These are phyloP conservation scores for Bothrops jararaca DNA, from an alignment of 2,113 vertebrate species.

Conservation along the genomic window DNA sequence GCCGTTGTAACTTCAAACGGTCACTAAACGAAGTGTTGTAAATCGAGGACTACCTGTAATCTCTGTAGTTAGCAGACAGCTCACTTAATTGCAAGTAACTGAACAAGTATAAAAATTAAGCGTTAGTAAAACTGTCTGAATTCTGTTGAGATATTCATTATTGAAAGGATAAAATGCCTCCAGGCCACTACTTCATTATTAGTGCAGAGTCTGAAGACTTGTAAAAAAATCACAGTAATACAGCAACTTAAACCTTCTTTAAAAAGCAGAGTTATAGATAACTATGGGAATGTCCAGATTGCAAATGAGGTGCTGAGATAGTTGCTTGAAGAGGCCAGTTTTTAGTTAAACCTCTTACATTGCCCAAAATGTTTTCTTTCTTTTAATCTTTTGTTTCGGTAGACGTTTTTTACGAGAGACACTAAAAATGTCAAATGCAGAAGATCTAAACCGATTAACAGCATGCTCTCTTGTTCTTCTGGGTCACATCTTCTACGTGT, in stretches of 20 bases:
- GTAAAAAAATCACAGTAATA: background rate
- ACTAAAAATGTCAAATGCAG: slow-evolving; percentile 97
- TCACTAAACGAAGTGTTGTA: background rate
- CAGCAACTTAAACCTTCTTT: background rate
- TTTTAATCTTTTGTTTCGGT: background rate
- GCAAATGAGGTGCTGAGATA: background rate
- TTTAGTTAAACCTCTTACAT: background rate
- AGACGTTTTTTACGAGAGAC: slow-evolving; percentile 96
- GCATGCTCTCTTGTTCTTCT: slow-evolving; percentile 96
- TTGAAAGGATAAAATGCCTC: background rate
- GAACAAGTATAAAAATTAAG: background rate
- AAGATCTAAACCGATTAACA: slow-evolving; percentile 93
- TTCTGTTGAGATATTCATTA: background rate
- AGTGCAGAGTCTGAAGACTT: background rate
- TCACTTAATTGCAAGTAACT: background rate
- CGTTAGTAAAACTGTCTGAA: background rate
- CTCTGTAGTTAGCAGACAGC: background rate
- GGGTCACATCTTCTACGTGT: slow-evolving; percentile 96
- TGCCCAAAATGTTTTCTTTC: background rate
- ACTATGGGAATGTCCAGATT: background rate
- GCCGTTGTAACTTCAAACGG: background rate
- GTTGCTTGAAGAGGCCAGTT: background rate
- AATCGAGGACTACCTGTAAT: background rate
- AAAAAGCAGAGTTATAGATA: background rate
- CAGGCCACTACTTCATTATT: background rate